A percentile compares a stretch with the other conserved stretches of the same genome.
These are phyloP conservation scores for Tachuris rubrigastra DNA, from an alignment of 2,113 vertebrate genomes.

Conservation along the genomic window DNA sequence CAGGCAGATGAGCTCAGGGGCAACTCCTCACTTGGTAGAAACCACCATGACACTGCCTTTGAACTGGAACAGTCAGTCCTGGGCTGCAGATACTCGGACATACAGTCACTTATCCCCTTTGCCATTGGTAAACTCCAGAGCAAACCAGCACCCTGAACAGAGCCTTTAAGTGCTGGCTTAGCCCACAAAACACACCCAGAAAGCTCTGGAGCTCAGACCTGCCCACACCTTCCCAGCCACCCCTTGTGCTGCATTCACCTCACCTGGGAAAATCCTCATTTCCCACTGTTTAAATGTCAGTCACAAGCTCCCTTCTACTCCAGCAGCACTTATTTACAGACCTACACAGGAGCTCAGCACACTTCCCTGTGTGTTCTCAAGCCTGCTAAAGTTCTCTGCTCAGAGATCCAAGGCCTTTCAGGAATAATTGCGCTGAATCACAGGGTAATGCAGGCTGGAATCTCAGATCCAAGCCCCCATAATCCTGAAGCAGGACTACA, in stretches of 20 bases:
- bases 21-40: not conserved
- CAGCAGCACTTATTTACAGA: not conserved
- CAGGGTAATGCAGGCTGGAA: not conserved
- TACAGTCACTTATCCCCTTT: not conserved
- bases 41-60: not conserved
- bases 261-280: not conserved
- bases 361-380: too few relatives aligned
- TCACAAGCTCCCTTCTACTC: too few relatives aligned
- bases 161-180: not conserved
- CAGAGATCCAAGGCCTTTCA: too few relatives aligned
- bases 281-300: not conserved
- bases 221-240: not conserved
- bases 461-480: not conserved
- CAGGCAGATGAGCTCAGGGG: not conserved
- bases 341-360: not conserved
- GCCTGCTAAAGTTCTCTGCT: not conserved
- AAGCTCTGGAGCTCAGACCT: not conserved
- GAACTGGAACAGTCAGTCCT: not conserved
- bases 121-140: not conserved
- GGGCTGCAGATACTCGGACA: not conserved
- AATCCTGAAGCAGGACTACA: not conserved
- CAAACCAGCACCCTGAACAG: not conserved
- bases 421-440: too few relatives aligned
- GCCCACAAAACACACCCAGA: fast-evolving
- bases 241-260: fast-evolving